Base-by-base conservation (phyloP, 2,888 invertebrate genomes). In the Meteorus colon region DNA sequence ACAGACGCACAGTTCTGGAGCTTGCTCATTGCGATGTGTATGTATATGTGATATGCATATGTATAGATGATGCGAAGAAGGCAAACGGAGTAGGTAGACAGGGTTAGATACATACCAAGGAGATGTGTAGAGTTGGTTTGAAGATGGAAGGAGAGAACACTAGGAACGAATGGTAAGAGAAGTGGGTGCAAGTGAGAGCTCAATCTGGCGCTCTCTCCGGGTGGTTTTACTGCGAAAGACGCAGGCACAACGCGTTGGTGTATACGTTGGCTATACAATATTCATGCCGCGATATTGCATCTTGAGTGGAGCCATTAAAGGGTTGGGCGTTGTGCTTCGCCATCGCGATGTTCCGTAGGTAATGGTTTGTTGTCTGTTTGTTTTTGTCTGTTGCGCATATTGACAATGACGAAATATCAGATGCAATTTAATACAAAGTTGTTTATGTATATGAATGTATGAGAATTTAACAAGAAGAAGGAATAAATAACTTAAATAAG, bases 221-320 rank as follows among this genome's bases (percentile, higher is more conserved):
- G 27, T 71, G 71, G 71, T 27, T 71, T 66, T 65, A 29, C 66
- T 19, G 59, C 62, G 45, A 71, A 75, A 71, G 70, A 71, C 62
- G 63, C 63, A 37, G 37, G 31, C 37, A 48, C 14, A 16, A 5
- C 3, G 29, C 45, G 65, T 34, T 55, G n/a, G 59, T 74, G 24
- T 55, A 19, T 68, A 63, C 60, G 78, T 66, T 76, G 80, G 82
- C 80, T 83, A 85, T 86, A 85, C 84, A 86, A 87, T 87, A 88
- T 88, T 87, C 87, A 87, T 87, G 86, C 82, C 79, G 80, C 83
- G 84, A 87, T 87, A 88, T 87, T 87, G 86, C 86, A 86, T 86
- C 86, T 86, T 85, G 86, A 87, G 87, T 85, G 85, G 83, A 84
- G 82, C 86, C 86, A 87, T 88, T 87, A 86, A 55, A 19, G 55